Conservation (phyloP, 2,797 vertebrate genomes). For the Atherinosoma microstoma region DNA sequence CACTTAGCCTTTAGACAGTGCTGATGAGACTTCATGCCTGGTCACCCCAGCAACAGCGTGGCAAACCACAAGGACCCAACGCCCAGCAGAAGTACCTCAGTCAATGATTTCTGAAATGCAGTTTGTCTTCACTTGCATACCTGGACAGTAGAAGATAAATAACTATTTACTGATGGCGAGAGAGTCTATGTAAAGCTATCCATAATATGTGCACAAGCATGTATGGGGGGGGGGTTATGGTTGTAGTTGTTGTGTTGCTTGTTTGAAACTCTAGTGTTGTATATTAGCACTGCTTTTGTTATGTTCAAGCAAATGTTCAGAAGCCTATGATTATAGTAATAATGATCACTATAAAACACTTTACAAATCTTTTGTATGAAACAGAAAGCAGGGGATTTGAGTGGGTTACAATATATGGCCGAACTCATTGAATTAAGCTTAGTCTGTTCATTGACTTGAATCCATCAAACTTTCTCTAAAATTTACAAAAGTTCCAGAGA, state of each 20-base stretch:
- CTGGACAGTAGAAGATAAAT: constrained; percentile 42
- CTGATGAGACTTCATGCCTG: constrained; percentile 66
- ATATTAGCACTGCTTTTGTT: background rate
- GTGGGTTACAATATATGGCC: background rate
- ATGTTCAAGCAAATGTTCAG: background rate
- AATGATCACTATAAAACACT: background rate
- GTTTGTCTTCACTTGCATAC: constrained; percentile 55
- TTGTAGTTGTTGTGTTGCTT: background rate
- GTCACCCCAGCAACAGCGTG: constrained; percentile 44
- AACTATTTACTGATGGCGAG: constrained; percentile 8
- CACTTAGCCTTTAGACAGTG: constrained; percentile 60
- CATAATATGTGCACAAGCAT: background rate
- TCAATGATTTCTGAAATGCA: constrained; percentile 51
- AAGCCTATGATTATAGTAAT: background rate
- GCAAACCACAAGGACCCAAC: constrained; percentile 41
- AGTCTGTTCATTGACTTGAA: constrained; percentile 5
- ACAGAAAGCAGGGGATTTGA: background rate
- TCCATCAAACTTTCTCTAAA: constrained; percentile 14
- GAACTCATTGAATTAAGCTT: constrained; percentile 20
- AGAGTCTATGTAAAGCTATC: constrained; percentile 13
- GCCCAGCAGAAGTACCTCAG: constrained; percentile 34
- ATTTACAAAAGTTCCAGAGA: constrained; percentile 22
- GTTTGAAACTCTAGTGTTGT: background rate
- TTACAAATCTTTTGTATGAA: background rate
- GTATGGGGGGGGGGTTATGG: too few species aligned